phyloP scores from a whole-genome alignment of 2,113 vertebrate genomes.

The Danionella cerebrum region DNA sequence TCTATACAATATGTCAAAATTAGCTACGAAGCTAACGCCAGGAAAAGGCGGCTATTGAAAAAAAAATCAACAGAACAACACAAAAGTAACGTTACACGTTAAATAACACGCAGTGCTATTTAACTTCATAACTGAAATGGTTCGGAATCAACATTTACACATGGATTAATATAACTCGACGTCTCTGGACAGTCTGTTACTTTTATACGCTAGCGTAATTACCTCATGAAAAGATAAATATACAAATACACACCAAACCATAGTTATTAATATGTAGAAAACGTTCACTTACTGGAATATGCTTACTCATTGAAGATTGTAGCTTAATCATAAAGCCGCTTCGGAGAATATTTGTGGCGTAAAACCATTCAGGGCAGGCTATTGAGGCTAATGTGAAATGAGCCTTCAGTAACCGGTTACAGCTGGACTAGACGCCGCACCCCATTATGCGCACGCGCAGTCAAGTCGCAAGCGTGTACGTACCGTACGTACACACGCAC shows the following conservation, averaged over 20 bases:
- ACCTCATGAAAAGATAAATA: neutral
- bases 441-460: neutral
- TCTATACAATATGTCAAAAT: too few relatives aligned
- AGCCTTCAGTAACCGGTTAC: conserved; percentile 22
- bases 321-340: conserved; percentile 98
- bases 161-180: too few relatives aligned
- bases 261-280: neutral
- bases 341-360: conserved; percentile 63
- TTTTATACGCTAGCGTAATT: too few relatives aligned
- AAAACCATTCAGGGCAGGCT: conserved; percentile 65
- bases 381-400: neutral
- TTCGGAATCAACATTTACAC: too few relatives aligned
- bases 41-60: too few relatives aligned
- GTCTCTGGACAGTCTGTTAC: too few relatives aligned
- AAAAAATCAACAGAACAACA: too few relatives aligned
- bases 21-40: too few relatives aligned
- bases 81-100: too few relatives aligned
- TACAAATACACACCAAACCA: neutral
- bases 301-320: conserved; percentile 99
- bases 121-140: too few relatives aligned
- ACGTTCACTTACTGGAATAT: conserved; percentile 88
- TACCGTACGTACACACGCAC: neutral
- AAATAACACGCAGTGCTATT: too few relatives aligned
- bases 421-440: conserved; percentile 35
- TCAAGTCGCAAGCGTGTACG: neutral